phyloP scores from a whole-genome alignment of 2,888 invertebrate species.

The Sinohyriopsis cumingii region DNA sequence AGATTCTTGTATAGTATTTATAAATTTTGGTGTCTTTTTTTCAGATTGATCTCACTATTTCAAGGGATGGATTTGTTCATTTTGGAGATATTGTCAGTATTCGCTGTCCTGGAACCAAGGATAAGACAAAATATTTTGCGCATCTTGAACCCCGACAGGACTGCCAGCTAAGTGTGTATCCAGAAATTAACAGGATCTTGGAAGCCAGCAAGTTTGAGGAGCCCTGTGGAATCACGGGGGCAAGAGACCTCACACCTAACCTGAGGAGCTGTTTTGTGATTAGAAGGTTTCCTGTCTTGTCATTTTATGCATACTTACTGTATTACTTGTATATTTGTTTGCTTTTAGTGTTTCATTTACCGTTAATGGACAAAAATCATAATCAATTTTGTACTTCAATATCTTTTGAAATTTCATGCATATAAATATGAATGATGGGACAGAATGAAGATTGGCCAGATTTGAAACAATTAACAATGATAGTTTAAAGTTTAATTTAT shows the following conservation, averaged over 20 bases:
- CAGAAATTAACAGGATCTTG: constrained; percentile 47
- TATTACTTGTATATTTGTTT: background rate
- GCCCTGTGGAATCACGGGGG: constrained; percentile 46
- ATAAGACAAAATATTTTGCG: constrained; percentile 52
- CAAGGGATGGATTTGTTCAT: constrained; percentile 65
- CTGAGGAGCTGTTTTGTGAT: constrained; percentile 60
- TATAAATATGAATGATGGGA: too few relatives aligned
- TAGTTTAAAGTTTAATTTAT: too few relatives aligned
- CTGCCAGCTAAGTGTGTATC: constrained; percentile 52
- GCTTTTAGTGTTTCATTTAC: background rate
- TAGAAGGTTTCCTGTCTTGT: constrained; percentile 41
- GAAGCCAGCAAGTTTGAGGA: constrained; percentile 43
- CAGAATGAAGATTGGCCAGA: too few relatives aligned
- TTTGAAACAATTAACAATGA: too few relatives aligned
- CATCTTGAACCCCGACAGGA: constrained; percentile 55
- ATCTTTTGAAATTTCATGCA: background rate
- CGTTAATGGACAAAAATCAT: background rate
- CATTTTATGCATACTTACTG: background rate
- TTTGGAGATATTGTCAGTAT: constrained; percentile 67
- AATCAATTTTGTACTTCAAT: background rate
- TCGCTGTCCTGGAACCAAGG: constrained; percentile 53
- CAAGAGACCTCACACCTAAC: constrained; percentile 39
- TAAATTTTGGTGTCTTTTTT: constrained; percentile 9
- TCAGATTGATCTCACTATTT: constrained; percentile 60
- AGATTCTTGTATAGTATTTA: background rate